phyloP scores from a whole-genome alignment of 2,888 invertebrate genomes.

The Helicoverpa assulta region DNA sequence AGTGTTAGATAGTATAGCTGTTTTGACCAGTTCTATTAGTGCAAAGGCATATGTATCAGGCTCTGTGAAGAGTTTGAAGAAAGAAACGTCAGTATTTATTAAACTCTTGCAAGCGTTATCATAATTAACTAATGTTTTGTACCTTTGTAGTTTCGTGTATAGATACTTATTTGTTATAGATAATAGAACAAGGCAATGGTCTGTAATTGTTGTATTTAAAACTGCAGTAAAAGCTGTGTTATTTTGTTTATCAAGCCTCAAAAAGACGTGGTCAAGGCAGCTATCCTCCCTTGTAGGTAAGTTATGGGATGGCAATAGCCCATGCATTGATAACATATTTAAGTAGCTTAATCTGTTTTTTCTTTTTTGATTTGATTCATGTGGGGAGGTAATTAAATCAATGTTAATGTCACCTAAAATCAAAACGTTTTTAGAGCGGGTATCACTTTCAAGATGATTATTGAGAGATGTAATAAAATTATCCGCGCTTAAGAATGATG shows the following conservation, averaged over 20 bases:
- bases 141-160: background rate
- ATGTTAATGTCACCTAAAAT: constrained; percentile 3
- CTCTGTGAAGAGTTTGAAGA: constrained; percentile 6
- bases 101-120: constrained; percentile 12
- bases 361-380: constrained; percentile 8
- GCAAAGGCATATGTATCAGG: constrained; percentile 16
- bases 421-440: constrained; percentile 1
- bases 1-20: constrained; percentile 7
- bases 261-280: constrained; percentile 36
- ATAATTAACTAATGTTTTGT: constrained; percentile 14
- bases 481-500: constrained; percentile 6
- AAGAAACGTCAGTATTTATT: constrained; percentile 5
- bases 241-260: constrained; percentile 17
- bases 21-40: constrained; percentile 5
- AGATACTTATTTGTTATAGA: constrained; percentile 3
- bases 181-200: constrained; percentile 3
- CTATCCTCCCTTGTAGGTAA: constrained; percentile 8
- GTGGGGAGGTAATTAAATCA: constrained; percentile 5
- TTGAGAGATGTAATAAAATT: constrained; percentile 9
- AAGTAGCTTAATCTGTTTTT: constrained; percentile 10
- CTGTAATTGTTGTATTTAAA: constrained; percentile 18
- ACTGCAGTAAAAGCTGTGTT: constrained; percentile 26
- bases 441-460: background rate
- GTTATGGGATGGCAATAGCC: constrained; percentile 12
- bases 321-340: constrained; percentile 8